These are phyloP conservation scores for Alectura lathami DNA, from an alignment of 2,113 vertebrate genomes.

Conservation along the genomic window DNA sequence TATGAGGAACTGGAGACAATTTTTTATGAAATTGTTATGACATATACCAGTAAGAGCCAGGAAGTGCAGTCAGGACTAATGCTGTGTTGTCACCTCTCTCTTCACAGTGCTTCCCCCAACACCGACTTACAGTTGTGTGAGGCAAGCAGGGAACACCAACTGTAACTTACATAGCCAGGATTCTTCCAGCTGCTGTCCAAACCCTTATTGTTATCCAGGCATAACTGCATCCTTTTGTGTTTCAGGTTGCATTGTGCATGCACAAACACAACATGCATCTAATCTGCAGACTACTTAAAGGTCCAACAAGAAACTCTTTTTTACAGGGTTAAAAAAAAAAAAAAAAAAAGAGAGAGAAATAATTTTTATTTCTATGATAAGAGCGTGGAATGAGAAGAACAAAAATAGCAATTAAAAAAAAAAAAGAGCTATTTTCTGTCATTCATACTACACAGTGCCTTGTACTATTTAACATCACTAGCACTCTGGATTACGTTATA, in stretches of 20 bases:
- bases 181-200: conserved; percentile 26
- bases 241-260: not conserved
- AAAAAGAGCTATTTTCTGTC: not conserved
- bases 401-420: not conserved
- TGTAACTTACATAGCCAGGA: conserved; percentile 66
- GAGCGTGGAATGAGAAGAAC: not conserved
- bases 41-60: conserved; percentile 65
- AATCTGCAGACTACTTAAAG: not conserved
- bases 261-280: not conserved
- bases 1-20: conserved; percentile 29
- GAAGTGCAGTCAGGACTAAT: conserved; percentile 43
- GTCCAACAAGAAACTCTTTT: not conserved
- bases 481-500: not conserved
- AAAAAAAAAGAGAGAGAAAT: not conserved
- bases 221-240: not conserved
- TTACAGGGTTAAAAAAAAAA: not conserved
- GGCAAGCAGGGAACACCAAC: conserved; percentile 31
- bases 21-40: conserved; percentile 54
- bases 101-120: conserved; percentile 47
- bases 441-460: not conserved
- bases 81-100: conserved; percentile 36
- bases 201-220: conserved; percentile 13
- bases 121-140: not conserved
- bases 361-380: not conserved
- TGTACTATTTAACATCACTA: not conserved